Evolutionary conservation across 2,113 vertebrate genomes (phyloP).

Genomic region (Neodontobutis hainanensis): DNA sequence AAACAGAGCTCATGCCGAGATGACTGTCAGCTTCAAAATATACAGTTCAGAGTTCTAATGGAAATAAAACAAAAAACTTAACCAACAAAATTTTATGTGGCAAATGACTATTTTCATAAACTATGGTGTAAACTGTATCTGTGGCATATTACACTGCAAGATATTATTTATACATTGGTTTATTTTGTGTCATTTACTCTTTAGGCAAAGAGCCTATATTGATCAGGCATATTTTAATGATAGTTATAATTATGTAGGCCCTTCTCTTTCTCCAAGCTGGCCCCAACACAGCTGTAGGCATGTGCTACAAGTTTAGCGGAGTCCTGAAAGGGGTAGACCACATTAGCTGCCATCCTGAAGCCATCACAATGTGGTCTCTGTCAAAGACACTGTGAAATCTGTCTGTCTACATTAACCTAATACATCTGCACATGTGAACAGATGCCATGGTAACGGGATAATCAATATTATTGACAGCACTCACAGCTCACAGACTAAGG

Average conservation of each 20-base stretch:
- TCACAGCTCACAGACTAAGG: neutral
- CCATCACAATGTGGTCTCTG: neutral
- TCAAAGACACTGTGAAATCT: neutral
- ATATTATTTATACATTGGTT: too few relatives aligned
- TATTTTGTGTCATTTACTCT: too few relatives aligned
- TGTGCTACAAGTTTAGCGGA: neutral
- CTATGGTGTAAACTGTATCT: too few relatives aligned
- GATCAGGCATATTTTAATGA: neutral
- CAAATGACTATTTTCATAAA: too few relatives aligned
- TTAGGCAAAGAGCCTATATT: too few relatives aligned
- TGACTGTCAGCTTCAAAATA: constrained; percentile 6
- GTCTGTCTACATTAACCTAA: neutral
- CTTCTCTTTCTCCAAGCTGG: too few relatives aligned
- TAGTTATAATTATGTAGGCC: too few relatives aligned
- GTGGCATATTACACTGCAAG: too few relatives aligned
- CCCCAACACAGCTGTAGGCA: neutral
- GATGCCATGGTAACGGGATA: constrained; percentile 5
- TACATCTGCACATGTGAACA: neutral
- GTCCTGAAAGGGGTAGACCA: neutral
- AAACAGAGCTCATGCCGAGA: constrained; percentile 32
- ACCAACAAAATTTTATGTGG: too few relatives aligned
- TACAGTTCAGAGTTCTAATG: too few relatives aligned
- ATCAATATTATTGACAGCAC: neutral
- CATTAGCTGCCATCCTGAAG: neutral
- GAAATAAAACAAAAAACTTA: too few relatives aligned